Evolutionary conservation across 2,888 invertebrate species (phyloP).

Genomic region (Polymixis lichenea): DNA sequence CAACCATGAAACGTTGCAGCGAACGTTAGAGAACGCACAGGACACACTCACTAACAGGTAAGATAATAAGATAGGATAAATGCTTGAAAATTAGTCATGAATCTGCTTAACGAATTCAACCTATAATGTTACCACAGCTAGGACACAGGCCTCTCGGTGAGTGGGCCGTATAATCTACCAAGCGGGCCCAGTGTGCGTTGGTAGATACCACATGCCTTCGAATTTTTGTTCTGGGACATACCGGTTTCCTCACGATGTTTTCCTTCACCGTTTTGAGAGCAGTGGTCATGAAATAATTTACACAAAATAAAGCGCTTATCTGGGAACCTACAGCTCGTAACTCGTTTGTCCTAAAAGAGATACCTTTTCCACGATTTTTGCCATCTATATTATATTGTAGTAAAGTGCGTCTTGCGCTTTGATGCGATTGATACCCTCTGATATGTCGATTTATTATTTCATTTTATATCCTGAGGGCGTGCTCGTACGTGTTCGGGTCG

Average conservation of each 20-base stretch:
- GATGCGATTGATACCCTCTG: neutral
- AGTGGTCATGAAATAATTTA: too few species aligned
- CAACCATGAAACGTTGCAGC: constrained; percentile 93
- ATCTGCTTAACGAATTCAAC: neutral
- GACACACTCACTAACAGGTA: constrained; percentile 88
- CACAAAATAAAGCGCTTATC: too few species aligned
- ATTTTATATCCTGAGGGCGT: neutral
- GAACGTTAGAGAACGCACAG: constrained; percentile 93
- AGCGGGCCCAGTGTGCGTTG: too few species aligned
- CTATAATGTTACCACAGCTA: too few species aligned
- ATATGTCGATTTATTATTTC: neutral
- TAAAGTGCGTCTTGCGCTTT: neutral
- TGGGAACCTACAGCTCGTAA: too few species aligned
- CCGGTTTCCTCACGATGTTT: too few species aligned
- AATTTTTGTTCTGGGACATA: too few species aligned
- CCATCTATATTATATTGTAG: neutral
- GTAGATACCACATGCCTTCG: too few species aligned
- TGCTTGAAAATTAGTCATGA: neutral
- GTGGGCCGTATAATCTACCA: too few species aligned
- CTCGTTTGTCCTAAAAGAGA: neutral
- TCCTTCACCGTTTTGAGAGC: too few species aligned
- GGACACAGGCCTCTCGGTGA: too few species aligned
- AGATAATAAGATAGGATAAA: neutral
- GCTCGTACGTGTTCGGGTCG: neutral
- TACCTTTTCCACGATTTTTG: neutral